A percentile compares a stretch with the other conserved stretches of the same genome.
phyloP scores from a whole-genome alignment of 2,888 invertebrate genomes.

The Odontocerum albicorne region DNA sequence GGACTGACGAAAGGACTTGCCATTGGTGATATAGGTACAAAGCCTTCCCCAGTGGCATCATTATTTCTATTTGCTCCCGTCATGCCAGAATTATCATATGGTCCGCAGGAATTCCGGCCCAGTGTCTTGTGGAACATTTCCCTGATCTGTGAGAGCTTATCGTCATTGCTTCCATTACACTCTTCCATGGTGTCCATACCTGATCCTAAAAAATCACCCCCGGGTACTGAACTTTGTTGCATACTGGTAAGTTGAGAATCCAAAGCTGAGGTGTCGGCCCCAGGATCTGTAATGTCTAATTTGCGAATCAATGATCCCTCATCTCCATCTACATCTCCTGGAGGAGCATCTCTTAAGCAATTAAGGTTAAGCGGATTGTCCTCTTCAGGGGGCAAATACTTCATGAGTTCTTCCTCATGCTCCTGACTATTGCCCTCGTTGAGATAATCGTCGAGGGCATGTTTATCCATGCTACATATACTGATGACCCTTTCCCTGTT shows the following conservation, averaged over 20 bases:
- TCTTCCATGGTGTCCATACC: slow-evolving; percentile 54
- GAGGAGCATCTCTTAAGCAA: slow-evolving; percentile 34
- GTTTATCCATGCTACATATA: slow-evolving; percentile 77
- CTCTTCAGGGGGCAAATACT: slow-evolving; percentile 69
- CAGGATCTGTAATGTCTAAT: slow-evolving; percentile 34
- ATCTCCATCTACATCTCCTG: slow-evolving; percentile 14
- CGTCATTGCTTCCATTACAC: slow-evolving; percentile 60
- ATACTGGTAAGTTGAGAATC: background rate
- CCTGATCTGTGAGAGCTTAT: slow-evolving; percentile 73
- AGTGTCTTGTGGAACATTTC: slow-evolving; percentile 70
- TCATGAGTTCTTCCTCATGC: slow-evolving; percentile 81
- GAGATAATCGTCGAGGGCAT: slow-evolving; percentile 79
- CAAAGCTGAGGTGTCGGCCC: background rate
- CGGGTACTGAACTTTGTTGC: slow-evolving; percentile 17
- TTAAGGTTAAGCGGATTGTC: slow-evolving; percentile 42
- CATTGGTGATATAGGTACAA: slow-evolving; percentile 48
- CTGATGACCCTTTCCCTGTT: slow-evolving; percentile 71
- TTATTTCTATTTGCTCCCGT: background rate
- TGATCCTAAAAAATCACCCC: slow-evolving; percentile 50
- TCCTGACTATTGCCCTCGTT: slow-evolving; percentile 77
- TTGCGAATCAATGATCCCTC: slow-evolving; percentile 36
- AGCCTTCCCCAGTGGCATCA: slow-evolving; percentile 1
- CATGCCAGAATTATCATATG: slow-evolving; percentile 31
- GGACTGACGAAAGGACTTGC: slow-evolving; percentile 85
- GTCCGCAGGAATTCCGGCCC: slow-evolving; percentile 40